Evolutionary conservation across 2,888 invertebrate genomes (phyloP).

Genomic region (Oxystoma pomonae): DNA sequence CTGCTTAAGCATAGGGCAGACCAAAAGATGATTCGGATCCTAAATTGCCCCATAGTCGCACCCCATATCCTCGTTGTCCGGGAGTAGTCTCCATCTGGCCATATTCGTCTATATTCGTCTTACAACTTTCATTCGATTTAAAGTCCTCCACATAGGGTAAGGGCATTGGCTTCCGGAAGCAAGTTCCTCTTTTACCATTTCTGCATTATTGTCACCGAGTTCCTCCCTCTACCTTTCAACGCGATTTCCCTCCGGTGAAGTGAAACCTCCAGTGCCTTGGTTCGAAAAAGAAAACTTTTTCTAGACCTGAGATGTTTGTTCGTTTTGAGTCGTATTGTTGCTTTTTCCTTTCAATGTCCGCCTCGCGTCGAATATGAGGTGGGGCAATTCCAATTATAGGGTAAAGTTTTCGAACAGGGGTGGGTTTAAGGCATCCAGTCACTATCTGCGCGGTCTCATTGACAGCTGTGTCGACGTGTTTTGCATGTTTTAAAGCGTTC

Average conservation of each 20-base stretch:
- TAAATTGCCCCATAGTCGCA: background rate
- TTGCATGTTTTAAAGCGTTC: background rate
- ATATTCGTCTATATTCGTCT: background rate
- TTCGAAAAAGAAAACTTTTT: background rate
- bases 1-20: too few species aligned
- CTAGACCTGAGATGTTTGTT: background rate
- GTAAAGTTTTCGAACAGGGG: constrained; percentile 1
- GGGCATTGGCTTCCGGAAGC: too few species aligned
- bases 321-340: background rate
- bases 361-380: background rate
- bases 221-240: too few species aligned
- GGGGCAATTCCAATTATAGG: too few species aligned
- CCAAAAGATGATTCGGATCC: too few species aligned
- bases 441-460: background rate
- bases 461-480: too few species aligned
- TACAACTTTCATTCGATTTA: background rate
- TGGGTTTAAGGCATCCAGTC: background rate
- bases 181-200: background rate
- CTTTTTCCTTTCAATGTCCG: background rate
- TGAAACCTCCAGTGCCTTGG: background rate
- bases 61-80: background rate
- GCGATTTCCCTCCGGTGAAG: background rate
- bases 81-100: background rate
- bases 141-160: too few species aligned
- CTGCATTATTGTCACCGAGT: background rate